These are phyloP conservation scores for Phymanthus crucifer DNA, from an alignment of 92 coral and sea anemone genomes.

Conservation along the genomic window DNA sequence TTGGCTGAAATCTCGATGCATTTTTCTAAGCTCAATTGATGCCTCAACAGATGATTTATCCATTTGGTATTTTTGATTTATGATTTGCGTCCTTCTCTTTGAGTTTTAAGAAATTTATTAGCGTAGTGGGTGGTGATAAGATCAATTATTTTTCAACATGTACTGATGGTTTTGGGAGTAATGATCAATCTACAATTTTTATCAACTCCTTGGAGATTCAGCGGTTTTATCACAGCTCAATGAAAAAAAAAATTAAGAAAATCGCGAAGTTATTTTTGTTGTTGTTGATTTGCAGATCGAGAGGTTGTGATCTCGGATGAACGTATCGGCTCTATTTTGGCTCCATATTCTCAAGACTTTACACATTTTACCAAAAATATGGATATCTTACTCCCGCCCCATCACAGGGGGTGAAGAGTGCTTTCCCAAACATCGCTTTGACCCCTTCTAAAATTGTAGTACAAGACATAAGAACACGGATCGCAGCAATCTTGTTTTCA, in stretches of 20 bases:
- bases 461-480: too few relatives aligned
- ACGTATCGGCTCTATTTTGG: background rate
- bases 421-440: too few relatives aligned
- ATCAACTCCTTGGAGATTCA: background rate
- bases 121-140: constrained; percentile 18
- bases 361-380: too few relatives aligned
- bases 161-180: constrained; percentile 21
- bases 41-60: background rate
- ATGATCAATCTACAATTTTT: too few relatives aligned
- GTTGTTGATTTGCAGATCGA: background rate
- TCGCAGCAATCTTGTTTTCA: background rate
- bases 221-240: background rate
- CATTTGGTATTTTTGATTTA: background rate
- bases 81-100: background rate
- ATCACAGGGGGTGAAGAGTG: too few relatives aligned
- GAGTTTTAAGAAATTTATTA: background rate
- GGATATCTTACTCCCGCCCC: too few relatives aligned
- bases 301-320: background rate
- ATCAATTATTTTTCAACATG: constrained; percentile 4
- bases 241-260: background rate
- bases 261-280: background rate
- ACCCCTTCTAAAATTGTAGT: too few relatives aligned
- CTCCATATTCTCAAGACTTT: background rate
- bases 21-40: too few relatives aligned
- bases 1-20: background rate